Conservation (phyloP, 2,888 invertebrate genomes). For the Heliconius erato region DNA sequence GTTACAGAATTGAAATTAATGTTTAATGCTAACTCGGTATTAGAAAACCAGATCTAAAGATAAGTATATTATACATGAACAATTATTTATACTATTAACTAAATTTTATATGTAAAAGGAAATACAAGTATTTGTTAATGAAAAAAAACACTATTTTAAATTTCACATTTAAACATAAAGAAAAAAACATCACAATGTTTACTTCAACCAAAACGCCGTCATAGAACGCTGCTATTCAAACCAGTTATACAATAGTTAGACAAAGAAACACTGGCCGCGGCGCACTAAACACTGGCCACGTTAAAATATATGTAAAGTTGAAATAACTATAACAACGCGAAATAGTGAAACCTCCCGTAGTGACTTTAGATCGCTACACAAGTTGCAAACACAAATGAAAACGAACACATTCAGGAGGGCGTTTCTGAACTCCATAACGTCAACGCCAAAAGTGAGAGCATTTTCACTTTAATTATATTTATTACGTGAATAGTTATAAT, state of each 20-base stretch:
- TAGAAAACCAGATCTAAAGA: not conserved
- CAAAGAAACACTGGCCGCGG: constrained; percentile 12
- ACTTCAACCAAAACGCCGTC: not conserved
- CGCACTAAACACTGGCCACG: not conserved
- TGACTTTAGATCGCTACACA: constrained; percentile 45
- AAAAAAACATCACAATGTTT: not conserved
- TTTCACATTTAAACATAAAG: too few relatives aligned
- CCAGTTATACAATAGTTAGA: constrained; percentile 19
- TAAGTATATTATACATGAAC: not conserved
- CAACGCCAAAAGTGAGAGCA: constrained; percentile 30
- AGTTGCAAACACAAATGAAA: constrained; percentile 51
- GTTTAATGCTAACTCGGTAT: not conserved
- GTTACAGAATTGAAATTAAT: constrained; percentile 5
- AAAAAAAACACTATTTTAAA: not conserved
- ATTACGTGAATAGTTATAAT: not conserved
- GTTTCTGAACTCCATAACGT: constrained; percentile 38
- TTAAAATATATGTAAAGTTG: constrained; percentile 32
- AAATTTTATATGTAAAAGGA: not conserved
- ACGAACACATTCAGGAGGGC: constrained; percentile 43
- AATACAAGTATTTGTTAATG: not conserved
- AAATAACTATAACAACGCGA: constrained; percentile 44
- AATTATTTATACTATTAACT: not conserved
- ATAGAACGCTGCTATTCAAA: not conserved
- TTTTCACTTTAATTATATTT: not conserved
- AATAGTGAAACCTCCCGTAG: constrained; percentile 43